Base-by-base conservation (phyloP, 2,113 vertebrate genomes). In the Ochotona curzoniae region DNA sequence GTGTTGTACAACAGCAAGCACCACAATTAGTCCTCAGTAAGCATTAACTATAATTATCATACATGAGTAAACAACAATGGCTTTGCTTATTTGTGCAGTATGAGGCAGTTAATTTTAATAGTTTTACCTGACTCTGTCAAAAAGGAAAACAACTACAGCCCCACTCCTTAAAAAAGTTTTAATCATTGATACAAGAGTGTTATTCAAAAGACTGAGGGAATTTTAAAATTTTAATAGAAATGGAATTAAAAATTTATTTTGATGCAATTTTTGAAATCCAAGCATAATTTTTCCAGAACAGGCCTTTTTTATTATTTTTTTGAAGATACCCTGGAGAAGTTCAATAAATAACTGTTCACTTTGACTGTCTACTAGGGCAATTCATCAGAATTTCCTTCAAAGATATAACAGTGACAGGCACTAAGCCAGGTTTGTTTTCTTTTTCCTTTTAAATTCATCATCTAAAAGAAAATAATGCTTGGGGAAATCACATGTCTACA, bases 61-160 rank as follows among this genome's bases (percentile, higher is more conserved):
- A 51, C 71, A 95, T 66, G 47, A 86, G 61, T 75, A 83, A 96
- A 83, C n/a, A 93, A 4, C 54, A 76, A 38, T 12, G 60, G 30
- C 49, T 78, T 81, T 69, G 18, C 64, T 76, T 51, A 15, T 66
- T 28, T 89, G 26, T 11, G 21, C 11, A 83, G 91, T 5, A 81
- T 0, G 5, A 13, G 73, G 80, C 30, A 82, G 51, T 74, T 85
- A 60, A 67, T 88, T 81, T 93, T 83, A 75, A 82, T n/a, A 70
- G 57, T 86, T 95, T 94, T 44, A 35, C 44, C 1, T 49, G 54
- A 47, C 57, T 87, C 20, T 25, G 26, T 87, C 66, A 83, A 64
- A 81, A 83, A 83, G 8, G 18, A 32, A 93, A 95, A 80, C 18
- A 93, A 66, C 10, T 57, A 54, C 75, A 30, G 47, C 60, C 75